Evolutionary conservation across 2,113 vertebrate species (phyloP).

Genomic region (Urocitellus parryii): DNA sequence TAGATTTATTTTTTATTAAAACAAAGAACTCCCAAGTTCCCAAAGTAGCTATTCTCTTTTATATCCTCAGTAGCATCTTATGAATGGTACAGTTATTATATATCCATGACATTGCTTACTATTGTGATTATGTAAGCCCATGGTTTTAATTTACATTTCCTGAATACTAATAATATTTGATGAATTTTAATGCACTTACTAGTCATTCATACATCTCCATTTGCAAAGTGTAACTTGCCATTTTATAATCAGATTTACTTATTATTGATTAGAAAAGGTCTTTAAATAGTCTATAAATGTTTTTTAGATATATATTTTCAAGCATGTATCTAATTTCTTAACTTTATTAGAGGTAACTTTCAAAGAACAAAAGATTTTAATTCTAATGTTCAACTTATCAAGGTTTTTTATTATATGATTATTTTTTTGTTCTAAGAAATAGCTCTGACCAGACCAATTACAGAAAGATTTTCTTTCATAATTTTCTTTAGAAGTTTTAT

Average conservation of each 20-base stretch:
- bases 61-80: too few relatives aligned
- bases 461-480: not conserved
- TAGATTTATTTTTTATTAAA: too few relatives aligned
- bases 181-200: not conserved
- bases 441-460: not conserved
- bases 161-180: not conserved
- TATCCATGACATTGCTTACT: too few relatives aligned
- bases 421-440: not conserved
- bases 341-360: not conserved
- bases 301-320: not conserved
- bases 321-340: not conserved
- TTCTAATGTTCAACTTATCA: not conserved
- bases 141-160: not conserved
- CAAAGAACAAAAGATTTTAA: not conserved
- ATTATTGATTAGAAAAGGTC: not conserved
- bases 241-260: not conserved
- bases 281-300: not conserved
- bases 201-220: not conserved
- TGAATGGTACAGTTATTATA: too few relatives aligned
- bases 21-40: too few relatives aligned
- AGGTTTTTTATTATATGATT: not conserved
- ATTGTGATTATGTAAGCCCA: too few relatives aligned
- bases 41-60: too few relatives aligned
- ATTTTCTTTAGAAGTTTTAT: not conserved
- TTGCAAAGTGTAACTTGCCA: not conserved